Conservation (phyloP, 2,888 invertebrate genomes). For the Tipula confusa region DNA sequence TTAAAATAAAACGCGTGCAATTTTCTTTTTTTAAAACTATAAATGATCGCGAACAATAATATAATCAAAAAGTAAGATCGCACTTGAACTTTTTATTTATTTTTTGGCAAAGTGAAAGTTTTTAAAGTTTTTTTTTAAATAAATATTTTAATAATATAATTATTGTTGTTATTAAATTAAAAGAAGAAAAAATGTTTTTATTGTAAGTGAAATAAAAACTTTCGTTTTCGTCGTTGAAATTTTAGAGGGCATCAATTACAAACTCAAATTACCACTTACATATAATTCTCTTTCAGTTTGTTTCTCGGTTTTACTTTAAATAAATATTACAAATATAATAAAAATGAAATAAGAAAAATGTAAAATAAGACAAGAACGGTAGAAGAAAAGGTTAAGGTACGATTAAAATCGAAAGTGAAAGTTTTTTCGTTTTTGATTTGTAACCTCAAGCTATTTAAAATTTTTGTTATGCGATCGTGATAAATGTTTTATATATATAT, state of each 20-base stretch:
- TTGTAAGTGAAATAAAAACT: slow-evolving; percentile 12
- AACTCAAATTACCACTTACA: background rate
- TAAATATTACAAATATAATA: background rate
- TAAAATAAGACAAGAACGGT: background rate
- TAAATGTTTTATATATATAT: background rate
- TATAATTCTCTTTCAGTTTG: background rate
- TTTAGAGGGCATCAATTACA: background rate
- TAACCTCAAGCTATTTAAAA: background rate
- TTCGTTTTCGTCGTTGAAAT: background rate
- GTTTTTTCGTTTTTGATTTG: background rate
- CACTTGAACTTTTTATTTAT: slow-evolving; percentile 25
- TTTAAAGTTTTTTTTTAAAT: background rate
- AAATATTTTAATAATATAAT: slow-evolving; percentile 8
- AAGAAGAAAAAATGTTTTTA: background rate
- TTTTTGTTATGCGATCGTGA: background rate
- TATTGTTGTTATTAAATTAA: slow-evolving; percentile 3
- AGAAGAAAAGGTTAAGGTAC: background rate
- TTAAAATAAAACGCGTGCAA: background rate
- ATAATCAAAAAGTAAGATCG: slow-evolving; percentile 26
- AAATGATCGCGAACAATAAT: background rate
- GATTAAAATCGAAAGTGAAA: slow-evolving; percentile 3
- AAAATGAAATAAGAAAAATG: background rate
- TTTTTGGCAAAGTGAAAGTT: slow-evolving; percentile 29
- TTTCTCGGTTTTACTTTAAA: background rate
- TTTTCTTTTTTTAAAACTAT: background rate